Conservation (phyloP, 1,140 invertebrate genomes). For the Brachionus sp. region DNA sequence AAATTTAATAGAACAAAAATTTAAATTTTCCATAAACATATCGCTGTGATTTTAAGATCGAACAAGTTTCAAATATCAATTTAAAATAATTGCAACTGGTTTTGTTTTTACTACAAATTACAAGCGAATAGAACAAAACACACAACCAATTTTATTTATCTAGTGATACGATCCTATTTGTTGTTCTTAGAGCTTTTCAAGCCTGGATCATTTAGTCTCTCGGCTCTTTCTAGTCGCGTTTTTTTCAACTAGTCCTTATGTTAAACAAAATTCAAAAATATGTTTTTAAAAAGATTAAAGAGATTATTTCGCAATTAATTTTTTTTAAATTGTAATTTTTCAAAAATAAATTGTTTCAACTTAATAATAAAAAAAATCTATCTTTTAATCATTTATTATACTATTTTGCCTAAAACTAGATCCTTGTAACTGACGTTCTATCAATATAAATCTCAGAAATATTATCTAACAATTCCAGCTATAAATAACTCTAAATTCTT, state of each 20-base stretch:
- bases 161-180: neutral
- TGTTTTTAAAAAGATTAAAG: neutral
- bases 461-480: neutral
- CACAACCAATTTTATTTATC: neutral
- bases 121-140: neutral
- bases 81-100: neutral
- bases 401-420: neutral
- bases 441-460: neutral
- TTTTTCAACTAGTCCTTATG: neutral
- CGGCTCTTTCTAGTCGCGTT: neutral
- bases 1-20: neutral
- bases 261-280: constrained; percentile 7
- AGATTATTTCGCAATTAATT: constrained; percentile 10
- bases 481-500: neutral
- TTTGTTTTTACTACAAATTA: constrained; percentile 6
- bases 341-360: constrained; percentile 5
- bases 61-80: constrained; percentile 4
- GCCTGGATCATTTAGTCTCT: neutral
- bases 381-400: neutral
- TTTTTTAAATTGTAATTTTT: constrained; percentile 8
- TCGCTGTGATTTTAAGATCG: neutral
- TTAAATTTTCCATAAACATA: constrained; percentile 1
- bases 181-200: neutral
- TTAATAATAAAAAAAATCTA: neutral
- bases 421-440: neutral